These are phyloP conservation scores for Thamnophis sirtalis DNA, from an alignment of 2,113 vertebrate species.

Conservation along the genomic window DNA sequence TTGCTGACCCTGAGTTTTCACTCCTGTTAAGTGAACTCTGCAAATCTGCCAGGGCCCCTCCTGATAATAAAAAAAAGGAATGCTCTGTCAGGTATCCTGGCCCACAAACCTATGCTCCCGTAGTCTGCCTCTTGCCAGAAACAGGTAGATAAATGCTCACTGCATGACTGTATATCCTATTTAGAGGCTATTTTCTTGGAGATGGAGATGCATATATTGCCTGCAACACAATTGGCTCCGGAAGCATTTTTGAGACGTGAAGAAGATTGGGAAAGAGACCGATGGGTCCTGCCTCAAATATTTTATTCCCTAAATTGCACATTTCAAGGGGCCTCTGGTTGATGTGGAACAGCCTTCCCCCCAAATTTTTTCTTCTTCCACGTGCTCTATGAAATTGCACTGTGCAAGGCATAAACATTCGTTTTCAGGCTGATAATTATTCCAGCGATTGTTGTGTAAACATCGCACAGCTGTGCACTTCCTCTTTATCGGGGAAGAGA, in stretches of 20 bases:
- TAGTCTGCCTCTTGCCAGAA: background rate
- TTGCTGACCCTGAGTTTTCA: background rate
- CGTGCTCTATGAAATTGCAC: background rate
- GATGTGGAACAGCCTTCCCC: background rate
- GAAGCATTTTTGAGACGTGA: background rate
- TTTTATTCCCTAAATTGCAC: background rate
- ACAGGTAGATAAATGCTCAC: background rate
- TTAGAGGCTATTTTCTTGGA: background rate
- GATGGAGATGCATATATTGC: background rate
- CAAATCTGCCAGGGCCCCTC: background rate
- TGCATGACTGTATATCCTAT: background rate
- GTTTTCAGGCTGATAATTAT: background rate
- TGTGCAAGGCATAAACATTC: background rate
- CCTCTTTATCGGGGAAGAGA: background rate
- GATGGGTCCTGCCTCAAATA: background rate
- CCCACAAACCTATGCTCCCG: background rate
- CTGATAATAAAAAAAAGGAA: background rate
- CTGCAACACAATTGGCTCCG: background rate
- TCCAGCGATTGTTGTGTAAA: background rate
- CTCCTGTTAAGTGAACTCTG: background rate
- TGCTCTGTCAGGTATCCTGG: background rate
- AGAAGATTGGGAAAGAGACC: background rate
- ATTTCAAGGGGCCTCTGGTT: background rate
- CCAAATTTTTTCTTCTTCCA: background rate
- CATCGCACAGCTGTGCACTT: background rate